Evolutionary conservation across 2,797 vertebrate species (phyloP).

Genomic region (Oreortyx pictus): DNA sequence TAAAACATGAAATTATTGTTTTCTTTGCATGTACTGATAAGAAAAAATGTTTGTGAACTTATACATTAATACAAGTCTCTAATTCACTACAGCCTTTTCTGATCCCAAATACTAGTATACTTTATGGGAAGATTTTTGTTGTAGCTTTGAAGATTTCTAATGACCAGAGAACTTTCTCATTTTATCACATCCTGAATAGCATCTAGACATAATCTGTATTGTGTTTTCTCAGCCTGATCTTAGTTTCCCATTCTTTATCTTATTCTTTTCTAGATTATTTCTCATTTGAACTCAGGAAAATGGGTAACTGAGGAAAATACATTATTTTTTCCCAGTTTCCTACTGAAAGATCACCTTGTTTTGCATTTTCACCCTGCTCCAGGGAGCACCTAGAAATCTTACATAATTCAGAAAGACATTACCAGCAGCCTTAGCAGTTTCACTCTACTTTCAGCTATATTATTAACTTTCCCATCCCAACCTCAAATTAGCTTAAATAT

Average conservation of each 20-base stretch:
- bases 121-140: neutral
- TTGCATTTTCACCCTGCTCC: neutral
- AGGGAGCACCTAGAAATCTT: neutral
- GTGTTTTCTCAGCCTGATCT: neutral
- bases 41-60: neutral
- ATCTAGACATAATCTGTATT: neutral
- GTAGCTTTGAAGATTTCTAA: neutral
- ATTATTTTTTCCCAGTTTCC: neutral
- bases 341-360: neutral
- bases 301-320: neutral
- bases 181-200: neutral
- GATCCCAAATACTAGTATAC: neutral
- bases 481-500: constrained; percentile 40
- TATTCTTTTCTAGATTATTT: neutral
- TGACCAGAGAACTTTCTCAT: neutral
- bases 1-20: neutral
- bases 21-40: neutral
- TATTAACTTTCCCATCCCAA: constrained; percentile 20
- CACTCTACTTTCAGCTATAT: neutral
- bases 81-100: neutral
- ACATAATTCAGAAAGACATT: neutral
- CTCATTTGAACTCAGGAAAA: neutral
- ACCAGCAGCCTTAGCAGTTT: neutral
- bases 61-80: neutral
- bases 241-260: neutral